phyloP scores from a whole-genome alignment of 2,113 vertebrate species.

The Gracilinanus agilis region DNA sequence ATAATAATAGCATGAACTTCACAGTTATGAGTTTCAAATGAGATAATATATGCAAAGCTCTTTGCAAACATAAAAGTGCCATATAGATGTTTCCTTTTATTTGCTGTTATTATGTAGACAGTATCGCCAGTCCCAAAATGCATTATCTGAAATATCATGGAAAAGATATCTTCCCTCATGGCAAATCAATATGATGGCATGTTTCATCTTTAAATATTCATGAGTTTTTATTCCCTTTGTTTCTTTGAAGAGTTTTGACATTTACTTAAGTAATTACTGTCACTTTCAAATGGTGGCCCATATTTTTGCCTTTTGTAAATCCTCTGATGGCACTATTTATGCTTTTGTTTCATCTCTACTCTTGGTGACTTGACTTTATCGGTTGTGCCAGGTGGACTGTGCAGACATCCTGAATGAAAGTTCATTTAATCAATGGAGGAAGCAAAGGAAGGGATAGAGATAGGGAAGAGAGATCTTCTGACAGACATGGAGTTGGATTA shows the following conservation, averaged over 20 bases:
- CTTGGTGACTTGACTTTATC: conserved; percentile 77
- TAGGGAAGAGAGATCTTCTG: conserved; percentile 46
- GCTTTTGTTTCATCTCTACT: conserved; percentile 76
- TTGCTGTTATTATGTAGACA: neutral
- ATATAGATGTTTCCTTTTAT: neutral
- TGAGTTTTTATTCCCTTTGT: conserved; percentile 68
- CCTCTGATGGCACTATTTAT: conserved; percentile 72
- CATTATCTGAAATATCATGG: conserved; percentile 29
- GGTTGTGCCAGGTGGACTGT: conserved; percentile 73
- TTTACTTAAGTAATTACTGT: conserved; percentile 83
- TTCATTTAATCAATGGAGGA: conserved; percentile 73
- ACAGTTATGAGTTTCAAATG: neutral
- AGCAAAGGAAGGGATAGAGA: conserved; percentile 30
- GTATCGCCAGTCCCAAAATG: neutral
- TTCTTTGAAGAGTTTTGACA: conserved; percentile 81
- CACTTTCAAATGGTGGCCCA: conserved; percentile 71
- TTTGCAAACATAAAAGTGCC: neutral
- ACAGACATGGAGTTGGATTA: conserved; percentile 34
- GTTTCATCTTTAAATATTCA: conserved; percentile 79
- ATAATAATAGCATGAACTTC: neutral
- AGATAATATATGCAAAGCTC: neutral
- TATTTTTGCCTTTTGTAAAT: conserved; percentile 80
- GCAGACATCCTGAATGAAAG: conserved; percentile 77
- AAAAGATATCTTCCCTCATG: conserved; percentile 64
- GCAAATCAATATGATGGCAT: conserved; percentile 59